phyloP scores from a whole-genome alignment of 2,888 invertebrate species.

The Heliconius charithonia region DNA sequence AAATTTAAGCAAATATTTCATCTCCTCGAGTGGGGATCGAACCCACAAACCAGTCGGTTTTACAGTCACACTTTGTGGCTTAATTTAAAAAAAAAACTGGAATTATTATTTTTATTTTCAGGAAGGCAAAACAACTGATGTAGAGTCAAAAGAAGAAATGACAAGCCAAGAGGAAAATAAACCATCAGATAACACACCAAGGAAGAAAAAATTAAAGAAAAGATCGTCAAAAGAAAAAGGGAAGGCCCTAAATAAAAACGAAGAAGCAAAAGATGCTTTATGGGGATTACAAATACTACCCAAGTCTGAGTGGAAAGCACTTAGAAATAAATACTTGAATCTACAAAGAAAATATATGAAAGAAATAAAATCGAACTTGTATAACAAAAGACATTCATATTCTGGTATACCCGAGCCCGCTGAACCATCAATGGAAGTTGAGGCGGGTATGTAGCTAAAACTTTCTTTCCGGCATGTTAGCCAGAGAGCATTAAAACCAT shows the following conservation, averaged over 20 bases:
- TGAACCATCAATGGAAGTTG: slow-evolving; percentile 61
- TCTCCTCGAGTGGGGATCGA: no score
- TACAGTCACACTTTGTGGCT: no score
- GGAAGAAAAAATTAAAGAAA: slow-evolving; percentile 70
- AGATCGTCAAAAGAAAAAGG: slow-evolving; percentile 64
- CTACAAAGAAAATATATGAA: slow-evolving; percentile 92
- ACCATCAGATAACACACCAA: slow-evolving; percentile 53
- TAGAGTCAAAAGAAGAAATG: slow-evolving; percentile 70
- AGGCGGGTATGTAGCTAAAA: slow-evolving; percentile 56
- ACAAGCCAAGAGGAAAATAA: slow-evolving; percentile 73
- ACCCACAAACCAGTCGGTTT: no score
- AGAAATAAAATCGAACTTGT: slow-evolving; percentile 86
- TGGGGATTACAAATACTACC: slow-evolving; percentile 85
- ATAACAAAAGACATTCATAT: slow-evolving; percentile 67
- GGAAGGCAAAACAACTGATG: slow-evolving; percentile 64
- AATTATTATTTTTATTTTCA: slow-evolving; percentile 47
- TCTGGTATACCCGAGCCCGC: slow-evolving; percentile 68
- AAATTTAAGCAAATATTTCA: no score
- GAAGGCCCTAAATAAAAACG: slow-evolving; percentile 63
- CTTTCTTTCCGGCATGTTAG: not conserved
- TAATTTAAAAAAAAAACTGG: no score
- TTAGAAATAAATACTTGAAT: slow-evolving; percentile 93
- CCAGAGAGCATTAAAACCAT: not conserved
- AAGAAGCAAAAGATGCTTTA: slow-evolving; percentile 70
- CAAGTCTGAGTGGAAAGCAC: slow-evolving; percentile 92